Conservation (phyloP, 1,140 invertebrate species). For the Neodiprion fabricii region DNA sequence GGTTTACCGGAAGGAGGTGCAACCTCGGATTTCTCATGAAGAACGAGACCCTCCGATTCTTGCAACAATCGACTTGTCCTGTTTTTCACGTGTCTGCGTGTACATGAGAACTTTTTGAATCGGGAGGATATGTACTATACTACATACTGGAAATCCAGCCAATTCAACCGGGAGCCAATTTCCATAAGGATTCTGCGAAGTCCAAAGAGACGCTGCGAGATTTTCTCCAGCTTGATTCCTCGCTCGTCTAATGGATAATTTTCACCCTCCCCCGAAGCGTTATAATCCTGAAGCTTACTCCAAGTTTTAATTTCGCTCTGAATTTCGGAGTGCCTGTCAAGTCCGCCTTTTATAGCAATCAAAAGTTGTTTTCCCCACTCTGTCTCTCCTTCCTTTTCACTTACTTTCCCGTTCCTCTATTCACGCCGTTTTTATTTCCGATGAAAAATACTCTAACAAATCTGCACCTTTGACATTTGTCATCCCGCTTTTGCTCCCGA, state of each 20-base stretch:
- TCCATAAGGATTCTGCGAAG: too few relatives aligned
- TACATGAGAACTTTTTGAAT: too few relatives aligned
- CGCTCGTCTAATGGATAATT: background rate
- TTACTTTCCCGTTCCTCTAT: background rate
- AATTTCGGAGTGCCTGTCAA: conserved; percentile 2
- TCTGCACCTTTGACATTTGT: background rate
- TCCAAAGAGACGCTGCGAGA: too few relatives aligned
- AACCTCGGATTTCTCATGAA: too few relatives aligned
- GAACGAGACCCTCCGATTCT: too few relatives aligned
- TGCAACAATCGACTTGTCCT: too few relatives aligned
- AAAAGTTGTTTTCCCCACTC: background rate
- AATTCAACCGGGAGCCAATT: too few relatives aligned
- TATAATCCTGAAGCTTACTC: background rate
- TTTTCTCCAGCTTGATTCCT: too few relatives aligned
- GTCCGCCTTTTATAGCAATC: background rate
- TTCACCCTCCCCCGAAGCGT: background rate
- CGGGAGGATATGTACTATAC: too few relatives aligned
- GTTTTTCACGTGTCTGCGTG: too few relatives aligned
- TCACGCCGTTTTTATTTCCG: background rate
- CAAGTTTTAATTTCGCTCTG: background rate
- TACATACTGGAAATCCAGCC: too few relatives aligned
- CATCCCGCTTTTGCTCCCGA: background rate
- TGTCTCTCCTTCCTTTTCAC: background rate
- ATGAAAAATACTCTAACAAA: background rate
- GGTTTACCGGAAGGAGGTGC: too few relatives aligned